phyloP scores from a whole-genome alignment of 2,888 invertebrate genomes.

The Tenthredo amoena region DNA sequence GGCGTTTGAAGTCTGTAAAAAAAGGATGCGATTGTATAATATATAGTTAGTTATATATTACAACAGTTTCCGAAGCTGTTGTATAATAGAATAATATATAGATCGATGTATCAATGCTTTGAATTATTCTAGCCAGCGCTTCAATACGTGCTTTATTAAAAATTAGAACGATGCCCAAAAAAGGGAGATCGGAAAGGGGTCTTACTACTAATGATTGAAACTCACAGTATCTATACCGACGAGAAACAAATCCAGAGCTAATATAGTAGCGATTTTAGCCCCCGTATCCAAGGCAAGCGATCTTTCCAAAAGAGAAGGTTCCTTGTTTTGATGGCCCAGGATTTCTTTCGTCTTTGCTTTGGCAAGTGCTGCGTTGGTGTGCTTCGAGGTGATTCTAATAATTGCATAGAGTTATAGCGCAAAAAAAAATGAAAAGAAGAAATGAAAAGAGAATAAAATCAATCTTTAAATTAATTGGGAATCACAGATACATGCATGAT shows the following conservation, averaged over 20 bases:
- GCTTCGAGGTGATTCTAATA: constrained; percentile 83
- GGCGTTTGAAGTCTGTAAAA: constrained; percentile 86
- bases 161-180: background rate
- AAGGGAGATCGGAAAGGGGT: background rate
- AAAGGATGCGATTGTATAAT: constrained; percentile 4
- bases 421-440: constrained; percentile 62
- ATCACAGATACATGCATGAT: background rate
- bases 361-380: constrained; percentile 81
- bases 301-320: constrained; percentile 83
- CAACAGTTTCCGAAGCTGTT: background rate
- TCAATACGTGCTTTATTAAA: constrained; percentile 31
- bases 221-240: constrained; percentile 90
- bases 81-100: background rate
- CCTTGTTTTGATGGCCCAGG: constrained; percentile 70
- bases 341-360: constrained; percentile 67
- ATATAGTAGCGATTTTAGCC: constrained; percentile 83
- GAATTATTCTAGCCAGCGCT: constrained; percentile 28
- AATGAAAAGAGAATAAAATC: background rate
- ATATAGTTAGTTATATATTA: background rate
- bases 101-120: constrained; percentile 30
- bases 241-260: constrained; percentile 87
- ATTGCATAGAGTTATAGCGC: background rate
- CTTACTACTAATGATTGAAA: background rate
- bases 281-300: constrained; percentile 82
- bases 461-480: constrained; percentile 15